These are phyloP conservation scores for Drosophila neoperkinsi DNA, from an alignment of 2,888 invertebrate species.

Conservation along the genomic window DNA sequence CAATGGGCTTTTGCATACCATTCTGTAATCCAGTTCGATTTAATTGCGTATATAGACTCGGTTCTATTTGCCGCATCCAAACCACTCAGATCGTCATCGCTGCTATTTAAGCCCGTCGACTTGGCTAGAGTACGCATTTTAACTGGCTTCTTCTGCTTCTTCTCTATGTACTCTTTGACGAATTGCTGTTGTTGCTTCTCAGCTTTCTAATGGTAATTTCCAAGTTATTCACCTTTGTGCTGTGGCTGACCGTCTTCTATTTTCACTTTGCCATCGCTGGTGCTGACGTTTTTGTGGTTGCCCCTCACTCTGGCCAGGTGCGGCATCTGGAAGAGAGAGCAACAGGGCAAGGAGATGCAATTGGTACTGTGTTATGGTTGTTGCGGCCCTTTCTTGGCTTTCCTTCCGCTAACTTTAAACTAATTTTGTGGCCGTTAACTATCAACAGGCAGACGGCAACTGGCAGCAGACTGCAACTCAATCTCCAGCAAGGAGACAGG, in stretches of 20 bases:
- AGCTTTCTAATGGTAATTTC: conserved; percentile 49
- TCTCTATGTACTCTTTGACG: not conserved
- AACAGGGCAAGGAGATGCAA: conserved; percentile 30
- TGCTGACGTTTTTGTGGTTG: conserved; percentile 38
- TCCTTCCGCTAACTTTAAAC: conserved; percentile 76
- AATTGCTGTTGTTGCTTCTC: conserved; percentile 4
- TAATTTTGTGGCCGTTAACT: conserved; percentile 76
- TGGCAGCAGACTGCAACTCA: conserved; percentile 16
- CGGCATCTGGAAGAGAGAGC: conserved; percentile 64
- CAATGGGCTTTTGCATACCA: conserved; percentile 87
- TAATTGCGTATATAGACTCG: conserved; percentile 91
- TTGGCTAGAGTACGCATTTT: conserved; percentile 66
- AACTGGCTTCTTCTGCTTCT: not conserved
- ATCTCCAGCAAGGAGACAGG: conserved; percentile 8
- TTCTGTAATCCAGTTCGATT: conserved; percentile 91
- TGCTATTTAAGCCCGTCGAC: conserved; percentile 51
- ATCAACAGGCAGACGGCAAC: conserved; percentile 34
- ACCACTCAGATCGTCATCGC: conserved; percentile 84
- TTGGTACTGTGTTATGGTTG: conserved; percentile 17
- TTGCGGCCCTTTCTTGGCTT: conserved; percentile 29
- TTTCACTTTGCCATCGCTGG: conserved; percentile 48
- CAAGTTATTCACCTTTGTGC: conserved; percentile 50
- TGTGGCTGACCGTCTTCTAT: conserved; percentile 32
- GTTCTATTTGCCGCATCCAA: conserved; percentile 86
- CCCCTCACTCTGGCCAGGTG: conserved; percentile 52